Evolutionary conservation across 1,140 invertebrate species (phyloP), one percentile per base, ranked within the genome.

Genomic region (Lepidostoma basale): DNA sequence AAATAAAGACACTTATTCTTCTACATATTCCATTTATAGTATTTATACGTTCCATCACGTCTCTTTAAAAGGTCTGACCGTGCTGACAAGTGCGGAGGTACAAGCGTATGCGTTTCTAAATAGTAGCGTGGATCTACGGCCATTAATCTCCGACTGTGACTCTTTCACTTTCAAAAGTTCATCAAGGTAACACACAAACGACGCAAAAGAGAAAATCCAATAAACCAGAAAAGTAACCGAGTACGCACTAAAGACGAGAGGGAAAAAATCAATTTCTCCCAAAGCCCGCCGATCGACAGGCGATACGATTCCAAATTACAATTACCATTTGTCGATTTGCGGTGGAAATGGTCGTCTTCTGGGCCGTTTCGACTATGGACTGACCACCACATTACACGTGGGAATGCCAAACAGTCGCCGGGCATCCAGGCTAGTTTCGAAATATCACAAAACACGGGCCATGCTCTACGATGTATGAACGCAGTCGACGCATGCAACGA

Each of bases 171-270:
- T 56, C 52, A 30, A 56, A 33, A 30, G 26, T 28, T 30, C 52
- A 56, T 56, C 25, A 49, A 23, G 6, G 22, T 56, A 56, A 56
- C 33, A 25, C 33, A 56, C 30, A 16, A 30, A 28, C 33, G 20
- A 56, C 52, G 52, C 20, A 30, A 56, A 56, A 56, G 52, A 56
- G 52, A 56, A 56, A 56, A 30, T 30, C 33, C n/a, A 16, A 30
- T 14, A 54, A 54, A 56, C 33, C 25, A 33, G 52, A 56, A 56
- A 56, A 28, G 28, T 14, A 30, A 16, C 25, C 16, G 14, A 33
- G 28, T n/a, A n/a, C n/a, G n/a, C n/a, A n/a, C n/a, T n/a, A n/a
- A n/a, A n/a, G n/a, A n/a, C n/a, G n/a, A n/a, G n/a, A 5, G 16
- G 10, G 16, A 22, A 30, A 26, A 14, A 26, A n/a, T 10, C 30